A percentile compares a stretch with the other conserved stretches of the same genome.
phyloP scores from a whole-genome alignment of 2,113 vertebrate genomes.

The Thinocorus orbignyianus region DNA sequence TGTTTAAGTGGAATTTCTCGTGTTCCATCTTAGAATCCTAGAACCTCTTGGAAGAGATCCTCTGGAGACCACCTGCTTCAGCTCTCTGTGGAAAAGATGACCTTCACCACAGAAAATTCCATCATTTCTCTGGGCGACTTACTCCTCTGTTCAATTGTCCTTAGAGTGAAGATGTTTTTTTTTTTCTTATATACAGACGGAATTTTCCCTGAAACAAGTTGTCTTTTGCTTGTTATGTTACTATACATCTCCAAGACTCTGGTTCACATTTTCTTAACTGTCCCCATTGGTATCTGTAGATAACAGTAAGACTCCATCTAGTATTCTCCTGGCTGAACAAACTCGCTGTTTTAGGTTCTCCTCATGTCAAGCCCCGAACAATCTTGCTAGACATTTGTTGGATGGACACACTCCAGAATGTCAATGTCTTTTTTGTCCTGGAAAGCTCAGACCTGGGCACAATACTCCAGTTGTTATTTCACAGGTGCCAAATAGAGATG shows the following conservation, averaged over 20 bases:
- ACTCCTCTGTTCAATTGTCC: not conserved
- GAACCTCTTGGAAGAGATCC: not conserved
- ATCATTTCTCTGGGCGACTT: not conserved
- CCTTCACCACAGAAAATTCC: not conserved
- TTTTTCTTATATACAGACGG: not conserved
- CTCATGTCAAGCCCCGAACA: not conserved
- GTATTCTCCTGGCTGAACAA: not conserved
- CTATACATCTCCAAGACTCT: not conserved
- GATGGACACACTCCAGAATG: not conserved
- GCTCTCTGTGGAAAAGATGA: not conserved
- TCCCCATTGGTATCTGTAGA: not conserved
- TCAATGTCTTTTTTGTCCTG: not conserved
- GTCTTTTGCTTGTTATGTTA: not conserved
- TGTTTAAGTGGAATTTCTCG: not conserved
- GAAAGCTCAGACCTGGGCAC: not conserved
- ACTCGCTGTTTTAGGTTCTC: not conserved
- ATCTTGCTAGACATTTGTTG: not conserved
- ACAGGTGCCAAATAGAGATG: not conserved
- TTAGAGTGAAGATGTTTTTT: not conserved
- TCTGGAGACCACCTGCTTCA: not conserved
- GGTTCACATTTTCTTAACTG: not conserved
- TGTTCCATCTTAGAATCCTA: not conserved
- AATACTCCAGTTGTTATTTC: not conserved
- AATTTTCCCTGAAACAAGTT: not conserved
- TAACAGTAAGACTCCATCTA: not conserved